Conservation (phyloP, 2,797 vertebrate species). For the Arnoldichthys spilopterus region DNA sequence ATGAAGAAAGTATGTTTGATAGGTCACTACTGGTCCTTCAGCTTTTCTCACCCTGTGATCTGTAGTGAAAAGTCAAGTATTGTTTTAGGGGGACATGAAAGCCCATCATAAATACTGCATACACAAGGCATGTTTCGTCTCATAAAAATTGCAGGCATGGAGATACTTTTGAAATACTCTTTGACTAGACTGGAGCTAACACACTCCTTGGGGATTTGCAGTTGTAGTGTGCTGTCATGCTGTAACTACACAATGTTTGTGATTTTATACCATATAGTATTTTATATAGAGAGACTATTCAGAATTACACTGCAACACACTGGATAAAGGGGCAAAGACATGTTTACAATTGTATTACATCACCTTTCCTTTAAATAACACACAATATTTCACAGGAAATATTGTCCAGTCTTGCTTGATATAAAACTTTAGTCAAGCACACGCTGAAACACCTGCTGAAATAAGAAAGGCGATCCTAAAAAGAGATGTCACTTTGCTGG, state of each 20-base stretch:
- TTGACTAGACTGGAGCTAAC: constrained; percentile 66
- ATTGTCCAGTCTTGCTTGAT: too few species aligned
- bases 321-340: too few species aligned
- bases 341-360: too few species aligned
- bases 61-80: constrained; percentile 68
- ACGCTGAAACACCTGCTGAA: too few species aligned
- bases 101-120: constrained; percentile 78
- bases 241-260: constrained; percentile 61
- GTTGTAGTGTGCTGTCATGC: constrained; percentile 65
- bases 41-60: constrained; percentile 42
- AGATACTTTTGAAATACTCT: constrained; percentile 46
- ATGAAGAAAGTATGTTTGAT: neutral
- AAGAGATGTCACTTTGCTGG: too few species aligned
- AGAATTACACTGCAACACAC: too few species aligned
- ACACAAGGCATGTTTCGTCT: constrained; percentile 57
- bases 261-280: constrained; percentile 53
- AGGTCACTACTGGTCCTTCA: constrained; percentile 48
- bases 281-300: constrained; percentile 34
- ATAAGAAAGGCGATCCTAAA: too few species aligned
- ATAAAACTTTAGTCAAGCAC: too few species aligned
- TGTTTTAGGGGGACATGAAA: constrained; percentile 71
- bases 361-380: too few species aligned
- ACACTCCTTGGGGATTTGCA: constrained; percentile 66
- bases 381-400: too few species aligned
- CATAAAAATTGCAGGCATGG: constrained; percentile 75